Base-by-base conservation (phyloP, 2,888 invertebrate genomes). In the Nebria brevicollis region DNA sequence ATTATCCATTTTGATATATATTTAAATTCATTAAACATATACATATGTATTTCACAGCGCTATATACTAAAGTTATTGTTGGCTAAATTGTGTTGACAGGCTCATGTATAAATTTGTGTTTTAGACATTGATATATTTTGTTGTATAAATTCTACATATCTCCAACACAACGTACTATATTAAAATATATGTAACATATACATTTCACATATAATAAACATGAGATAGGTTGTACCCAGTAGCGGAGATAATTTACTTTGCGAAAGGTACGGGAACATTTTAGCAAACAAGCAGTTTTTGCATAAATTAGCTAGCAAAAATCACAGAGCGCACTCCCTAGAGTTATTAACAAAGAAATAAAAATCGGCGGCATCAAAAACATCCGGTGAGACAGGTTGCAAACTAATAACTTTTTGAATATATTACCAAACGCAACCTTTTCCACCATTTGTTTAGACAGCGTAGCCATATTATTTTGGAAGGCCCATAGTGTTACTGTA, bases 61-160 rank as follows among this genome's bases (percentile, higher is more conserved):
- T 54, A 13, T 54, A 54, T 13, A 54, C 54, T 54, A 54, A 54
- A 54, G 13, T 54, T 54, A 54, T 54, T 54, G 54, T 54, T 54
- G 54, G 54, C 13, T 54, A 54, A 54, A 54, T 54, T 54, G 54
- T 54, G 54, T 54, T 54, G 54, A 54, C 54, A 54, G 8, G 54
- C 54, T 13, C 54, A 54, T 54, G 54, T 54, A 54, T 54, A 54
- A 54, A 54, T 54, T 54, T 54, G 54, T 54, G 54, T 54, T 54
- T 54, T 54, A 54, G 54, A 54, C 54, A 54, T 54, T 54, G 54
- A 54, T 54, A 54, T 54, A 54, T 54, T 54, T 54, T 54, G 54
- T 54, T 54, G 54, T 54, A 54, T 54, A 54, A 54, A 54, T 54
- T 54, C 54, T 11, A 54, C 54, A 54, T 54, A 54, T 54, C 54